Conservation (phyloP, 1,140 invertebrate genomes). For the Tetragonula clypearis region DNA sequence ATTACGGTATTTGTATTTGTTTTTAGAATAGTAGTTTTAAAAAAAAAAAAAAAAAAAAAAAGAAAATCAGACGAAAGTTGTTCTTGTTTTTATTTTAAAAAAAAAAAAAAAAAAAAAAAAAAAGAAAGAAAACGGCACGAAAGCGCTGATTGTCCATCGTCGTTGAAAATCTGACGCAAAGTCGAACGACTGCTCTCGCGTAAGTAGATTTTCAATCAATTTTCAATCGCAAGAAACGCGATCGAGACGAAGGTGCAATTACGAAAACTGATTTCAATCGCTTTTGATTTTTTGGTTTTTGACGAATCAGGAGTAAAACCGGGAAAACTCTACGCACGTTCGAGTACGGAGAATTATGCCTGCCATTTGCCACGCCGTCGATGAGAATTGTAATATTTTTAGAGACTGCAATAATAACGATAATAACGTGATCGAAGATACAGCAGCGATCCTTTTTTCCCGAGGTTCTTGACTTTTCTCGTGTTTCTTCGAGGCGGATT, state of each 20-base stretch:
- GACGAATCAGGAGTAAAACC: neutral
- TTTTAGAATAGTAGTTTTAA: neutral
- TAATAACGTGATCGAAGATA: neutral
- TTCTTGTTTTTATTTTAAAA: too few relatives aligned
- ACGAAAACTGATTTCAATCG: constrained; percentile 7
- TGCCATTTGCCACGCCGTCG: constrained; percentile 28
- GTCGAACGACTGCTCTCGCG: neutral
- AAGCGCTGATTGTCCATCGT: neutral
- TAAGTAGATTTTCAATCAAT: neutral
- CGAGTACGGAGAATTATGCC: constrained; percentile 4
- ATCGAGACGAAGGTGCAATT: constrained; percentile 37
- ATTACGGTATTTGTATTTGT: too few relatives aligned
- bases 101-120: too few relatives aligned
- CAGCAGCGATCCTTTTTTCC: neutral
- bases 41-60: too few relatives aligned
- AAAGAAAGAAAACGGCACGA: neutral
- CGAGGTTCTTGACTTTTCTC: neutral
- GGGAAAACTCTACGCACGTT: neutral
- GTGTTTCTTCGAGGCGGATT: neutral
- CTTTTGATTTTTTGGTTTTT: neutral
- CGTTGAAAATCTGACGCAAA: neutral
- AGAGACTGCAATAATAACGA: neutral
- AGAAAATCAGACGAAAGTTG: neutral
- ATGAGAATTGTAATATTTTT: constrained; percentile 17
- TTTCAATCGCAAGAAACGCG: neutral